Base-by-base conservation (phyloP, 2,888 invertebrate genomes). In the Pocota personata region DNA sequence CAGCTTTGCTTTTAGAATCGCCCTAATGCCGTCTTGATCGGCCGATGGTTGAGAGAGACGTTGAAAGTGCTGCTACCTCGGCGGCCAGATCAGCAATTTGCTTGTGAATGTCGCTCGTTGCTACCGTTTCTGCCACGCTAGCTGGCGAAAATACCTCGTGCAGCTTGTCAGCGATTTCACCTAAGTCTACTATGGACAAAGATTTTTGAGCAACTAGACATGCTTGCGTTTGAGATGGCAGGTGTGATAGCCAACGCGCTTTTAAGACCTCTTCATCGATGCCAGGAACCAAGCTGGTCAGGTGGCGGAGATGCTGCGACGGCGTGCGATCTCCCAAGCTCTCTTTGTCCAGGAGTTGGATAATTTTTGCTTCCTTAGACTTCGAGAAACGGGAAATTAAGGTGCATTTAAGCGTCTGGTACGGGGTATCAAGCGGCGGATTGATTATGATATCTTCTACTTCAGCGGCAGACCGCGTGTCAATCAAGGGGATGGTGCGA, bases 271-370 rank as follows among this genome's bases (percentile, higher is more conserved):
- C 57, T 52, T 79, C 57, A 2, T 43, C 48, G 10, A 80, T 37
- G 19, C 48, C 35, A 2, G 21, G 12, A 16, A 72, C 72, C 21
- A 79, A 57, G 16, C 62, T 21, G 27, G 35, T 80, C 10, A 75
- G 19, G 30, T 82, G 75, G n/a, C 67, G 66, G 21, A 67, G 62
- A 14, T 73, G 43, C 7, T 80, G 58, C 1, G 73, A 58, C 5
- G 73, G 80, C 19, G 48, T 67, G n/a, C 55, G 62, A 40, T 72
- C 80, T 8, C 79, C 72, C 1, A 73, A 21, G n/a, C 37, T 35
- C 14, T 72, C 37, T 14, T 73, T 57, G 7, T 62, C 32, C 16
- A 73, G 43, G 1, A 76, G 57, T 30, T 76, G 57, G 12, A 30
- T 27, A 12, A 82, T 52, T 62, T 75, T 76, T 10, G 50, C 30